A percentile compares a stretch with the other conserved stretches of the same genome.
Evolutionary conservation across 2,888 invertebrate genomes (phyloP).

Genomic region (Meghimatium bilineatum): DNA sequence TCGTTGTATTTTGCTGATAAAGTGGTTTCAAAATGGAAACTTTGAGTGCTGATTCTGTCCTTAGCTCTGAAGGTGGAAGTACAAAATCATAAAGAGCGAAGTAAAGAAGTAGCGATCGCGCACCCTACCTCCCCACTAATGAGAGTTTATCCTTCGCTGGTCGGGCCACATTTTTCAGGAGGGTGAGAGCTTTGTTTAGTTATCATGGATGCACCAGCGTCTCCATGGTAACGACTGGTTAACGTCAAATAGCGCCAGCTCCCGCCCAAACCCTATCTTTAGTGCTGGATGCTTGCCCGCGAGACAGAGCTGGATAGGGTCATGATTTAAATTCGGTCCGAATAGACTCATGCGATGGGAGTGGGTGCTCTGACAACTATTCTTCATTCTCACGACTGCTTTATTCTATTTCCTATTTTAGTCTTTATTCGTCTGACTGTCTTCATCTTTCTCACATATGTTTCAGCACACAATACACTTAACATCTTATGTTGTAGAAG

Average conservation of each 20-base stretch:
- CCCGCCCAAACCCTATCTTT: background rate
- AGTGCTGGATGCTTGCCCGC: conserved; percentile 5
- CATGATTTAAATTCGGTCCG: conserved; percentile 33
- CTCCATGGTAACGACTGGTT: conserved; percentile 36
- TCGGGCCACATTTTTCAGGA: conserved; percentile 20
- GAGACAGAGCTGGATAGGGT: conserved; percentile 20
- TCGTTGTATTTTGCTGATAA: too few species aligned
- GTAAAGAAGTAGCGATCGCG: background rate
- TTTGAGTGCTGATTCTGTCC: background rate
- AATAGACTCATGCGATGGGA: background rate
- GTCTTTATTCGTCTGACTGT: background rate
- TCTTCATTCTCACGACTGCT: background rate
- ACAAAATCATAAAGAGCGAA: background rate
- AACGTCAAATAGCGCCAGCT: conserved; percentile 21
- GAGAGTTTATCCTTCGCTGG: background rate
- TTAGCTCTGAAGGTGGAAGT: background rate
- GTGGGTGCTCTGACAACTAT: background rate
- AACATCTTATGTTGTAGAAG: too few species aligned
- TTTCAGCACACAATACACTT: too few species aligned
- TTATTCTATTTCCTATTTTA: background rate
- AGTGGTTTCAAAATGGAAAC: background rate
- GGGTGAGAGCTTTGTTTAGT: conserved; percentile 23
- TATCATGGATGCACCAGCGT: conserved; percentile 36
- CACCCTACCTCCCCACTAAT: background rate
- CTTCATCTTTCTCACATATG: background rate